A percentile compares a stretch with the other conserved stretches of the same genome.
phyloP scores from a whole-genome alignment of 2,797 vertebrate species.

The Lagocephalus sceleratus region DNA sequence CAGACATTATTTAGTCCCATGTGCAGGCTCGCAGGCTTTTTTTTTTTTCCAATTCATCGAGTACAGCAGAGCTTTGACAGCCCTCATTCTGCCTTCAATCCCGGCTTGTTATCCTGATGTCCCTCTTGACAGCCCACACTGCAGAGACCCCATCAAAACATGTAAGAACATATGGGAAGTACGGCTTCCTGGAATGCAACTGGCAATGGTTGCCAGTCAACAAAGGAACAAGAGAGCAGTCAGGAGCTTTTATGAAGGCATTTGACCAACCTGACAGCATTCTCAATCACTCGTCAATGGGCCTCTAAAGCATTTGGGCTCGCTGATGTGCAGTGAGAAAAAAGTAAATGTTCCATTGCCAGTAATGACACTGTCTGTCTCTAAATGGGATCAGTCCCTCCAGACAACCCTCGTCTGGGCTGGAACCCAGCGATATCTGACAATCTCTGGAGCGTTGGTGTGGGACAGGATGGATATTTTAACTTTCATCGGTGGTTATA shows the following conservation, averaged over 20 bases:
- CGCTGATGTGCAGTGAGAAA: slow-evolving; percentile 40
- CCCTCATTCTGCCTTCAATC: slow-evolving; percentile 63
- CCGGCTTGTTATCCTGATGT: slow-evolving; percentile 51
- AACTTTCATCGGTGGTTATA: slow-evolving; percentile 71
- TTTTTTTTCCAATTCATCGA: slow-evolving; percentile 44
- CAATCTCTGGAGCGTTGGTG: slow-evolving; percentile 35
- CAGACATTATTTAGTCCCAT: slow-evolving; percentile 38
- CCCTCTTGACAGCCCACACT: slow-evolving; percentile 57
- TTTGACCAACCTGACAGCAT: slow-evolving; percentile 19
- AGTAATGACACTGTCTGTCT: slow-evolving; percentile 43
- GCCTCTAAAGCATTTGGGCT: slow-evolving; percentile 18
- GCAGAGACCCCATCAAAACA: slow-evolving; percentile 41
- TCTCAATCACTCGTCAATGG: slow-evolving; percentile 60
- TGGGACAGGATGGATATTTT: slow-evolving; percentile 58
- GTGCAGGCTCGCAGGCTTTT: slow-evolving; percentile 50
- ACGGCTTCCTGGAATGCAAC: slow-evolving; percentile 58
- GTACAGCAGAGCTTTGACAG: slow-evolving; percentile 61
- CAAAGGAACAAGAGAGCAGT: slow-evolving; percentile 40
- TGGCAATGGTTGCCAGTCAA: slow-evolving; percentile 43
- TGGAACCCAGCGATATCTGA: slow-evolving; percentile 47
- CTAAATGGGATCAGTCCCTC: slow-evolving; percentile 38
- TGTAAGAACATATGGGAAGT: slow-evolving; percentile 73
- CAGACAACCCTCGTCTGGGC: slow-evolving; percentile 41
- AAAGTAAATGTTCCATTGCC: slow-evolving; percentile 60
- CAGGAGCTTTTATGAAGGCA: slow-evolving; percentile 32